Base-by-base conservation (phyloP, 35 echinoderm and acorn worm genomes). In the Lytechinus pictus region DNA sequence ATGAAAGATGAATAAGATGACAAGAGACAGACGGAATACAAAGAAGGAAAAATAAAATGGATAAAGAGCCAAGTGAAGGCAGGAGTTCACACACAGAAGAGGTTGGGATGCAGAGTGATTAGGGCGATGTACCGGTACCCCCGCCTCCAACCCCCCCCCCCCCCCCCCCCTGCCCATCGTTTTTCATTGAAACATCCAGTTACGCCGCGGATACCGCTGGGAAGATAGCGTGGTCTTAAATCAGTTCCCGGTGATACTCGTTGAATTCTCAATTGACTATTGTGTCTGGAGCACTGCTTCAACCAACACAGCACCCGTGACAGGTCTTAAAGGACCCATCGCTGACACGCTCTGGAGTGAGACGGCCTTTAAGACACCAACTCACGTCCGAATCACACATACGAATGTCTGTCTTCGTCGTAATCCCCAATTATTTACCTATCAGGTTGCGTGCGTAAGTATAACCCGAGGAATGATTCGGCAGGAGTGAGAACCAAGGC, bases 381-480 rank as follows among this genome's bases (percentile, higher is more conserved):
- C 66, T 4, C 66, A 19, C 21, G 16, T 7, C 19, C 66, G 66
- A 79, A 79, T n/a, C 2, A n/a, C 66, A 79, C 66, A 79, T 79
- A 24, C 66, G 66, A 79, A 79, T 79, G 66, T 79, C 66, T 79
- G 66, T 79, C 66, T 79, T 79, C 66, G n/a, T 79, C 66, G n/a
- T 79, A 79, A 79, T 79, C 66, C 14, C 66, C 66, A 79, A 79
- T 79, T 16, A 79, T 79, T 79, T 27, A 71, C 12, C 14, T 79
- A 79, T 79, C 66, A 79, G 16, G 21, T 79, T 79, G 19, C 66
- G 66, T 79, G 66, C 66, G 66, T 79, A 79, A 79, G 66, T 24
- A n/a, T n/a, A 14, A 79, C 66, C n/a, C 19, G 66, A 79, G 66
- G 66, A 79, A 9, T 9, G 52, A 55, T 55, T 51, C 9, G 7